Evolutionary conservation across 2,797 vertebrate genomes (phyloP).

Genomic region (Aeoliscus strigatus): DNA sequence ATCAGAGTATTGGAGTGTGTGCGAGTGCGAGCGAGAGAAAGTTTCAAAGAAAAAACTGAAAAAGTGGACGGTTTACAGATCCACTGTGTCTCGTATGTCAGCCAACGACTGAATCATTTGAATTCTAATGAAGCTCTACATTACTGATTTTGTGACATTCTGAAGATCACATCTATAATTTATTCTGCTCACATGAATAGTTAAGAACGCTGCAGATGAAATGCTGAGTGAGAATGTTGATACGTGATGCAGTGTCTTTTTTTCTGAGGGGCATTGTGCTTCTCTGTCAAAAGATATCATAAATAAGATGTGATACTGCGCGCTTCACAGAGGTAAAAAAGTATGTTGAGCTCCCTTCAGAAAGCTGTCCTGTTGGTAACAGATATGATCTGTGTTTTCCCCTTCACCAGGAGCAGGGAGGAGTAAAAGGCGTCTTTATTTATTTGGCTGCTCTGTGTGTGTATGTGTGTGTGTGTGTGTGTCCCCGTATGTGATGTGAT

Average conservation of each 20-base stretch:
- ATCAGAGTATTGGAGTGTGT: slow-evolving; percentile 54
- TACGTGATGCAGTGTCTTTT: background rate
- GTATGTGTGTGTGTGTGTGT: slow-evolving; percentile 38
- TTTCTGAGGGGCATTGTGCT: no score
- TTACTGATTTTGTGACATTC: background rate
- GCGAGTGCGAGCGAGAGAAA: slow-evolving; percentile 31
- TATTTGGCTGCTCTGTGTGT: slow-evolving; percentile 34
- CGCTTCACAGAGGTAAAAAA: no score
- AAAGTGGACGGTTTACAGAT: no score
- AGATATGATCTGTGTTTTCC: slow-evolving; percentile 54
- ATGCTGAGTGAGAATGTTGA: no score
- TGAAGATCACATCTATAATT: background rate
- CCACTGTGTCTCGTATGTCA: background rate
- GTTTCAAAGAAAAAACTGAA: background rate
- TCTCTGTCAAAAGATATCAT: no score
- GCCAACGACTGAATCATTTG: background rate
- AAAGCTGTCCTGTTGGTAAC: slow-evolving; percentile 44
- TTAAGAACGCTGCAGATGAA: no score
- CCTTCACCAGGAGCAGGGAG: slow-evolving; percentile 35
- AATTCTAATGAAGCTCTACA: no score
- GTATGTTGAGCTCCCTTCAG: no score
- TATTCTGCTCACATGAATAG: background rate
- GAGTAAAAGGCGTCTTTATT: slow-evolving; percentile 49
- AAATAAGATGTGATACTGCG: background rate
- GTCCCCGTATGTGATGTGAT: slow-evolving; percentile 31